phyloP scores from a whole-genome alignment of 2,888 invertebrate genomes.

The Synergus gifuensis region DNA sequence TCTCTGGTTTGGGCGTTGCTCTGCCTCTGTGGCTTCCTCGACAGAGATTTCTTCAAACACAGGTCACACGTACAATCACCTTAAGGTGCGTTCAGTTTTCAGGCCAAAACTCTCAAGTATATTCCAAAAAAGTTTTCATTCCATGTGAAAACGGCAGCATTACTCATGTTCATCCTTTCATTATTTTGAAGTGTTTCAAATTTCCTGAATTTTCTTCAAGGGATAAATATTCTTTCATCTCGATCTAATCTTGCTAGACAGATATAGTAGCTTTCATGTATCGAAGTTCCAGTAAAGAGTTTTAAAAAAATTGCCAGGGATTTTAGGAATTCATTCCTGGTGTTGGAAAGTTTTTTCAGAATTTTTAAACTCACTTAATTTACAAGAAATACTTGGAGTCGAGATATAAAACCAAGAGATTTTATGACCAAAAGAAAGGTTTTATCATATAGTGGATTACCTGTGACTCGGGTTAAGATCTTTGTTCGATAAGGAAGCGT shows the following conservation, averaged over 20 bases:
- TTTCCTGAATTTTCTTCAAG: background rate
- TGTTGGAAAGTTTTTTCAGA: background rate
- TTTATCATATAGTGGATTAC: constrained; percentile 32
- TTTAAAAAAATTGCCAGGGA: constrained; percentile 29
- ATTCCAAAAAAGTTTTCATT: background rate
- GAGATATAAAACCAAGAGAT: constrained; percentile 16
- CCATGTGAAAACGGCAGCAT: background rate
- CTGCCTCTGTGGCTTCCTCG: constrained; percentile 48
- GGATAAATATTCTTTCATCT: background rate
- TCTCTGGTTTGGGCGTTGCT: constrained; percentile 60
- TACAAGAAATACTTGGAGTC: background rate
- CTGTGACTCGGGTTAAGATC: constrained; percentile 30
- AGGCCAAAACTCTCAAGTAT: constrained; percentile 7
- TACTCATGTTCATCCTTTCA: background rate
- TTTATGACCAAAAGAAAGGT: constrained; percentile 39
- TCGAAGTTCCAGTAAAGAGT: background rate
- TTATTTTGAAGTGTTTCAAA: background rate
- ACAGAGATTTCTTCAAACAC: constrained; percentile 45
- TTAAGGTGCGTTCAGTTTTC: background rate
- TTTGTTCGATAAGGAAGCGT: constrained; percentile 41
- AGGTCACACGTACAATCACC: constrained; percentile 17
- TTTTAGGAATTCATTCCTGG: constrained; percentile 14
- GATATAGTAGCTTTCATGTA: background rate
- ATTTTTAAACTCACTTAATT: constrained; percentile 26
- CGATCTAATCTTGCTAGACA: background rate